Evolutionary conservation across 2,888 invertebrate species (phyloP).

Genomic region (Troides helena): DNA sequence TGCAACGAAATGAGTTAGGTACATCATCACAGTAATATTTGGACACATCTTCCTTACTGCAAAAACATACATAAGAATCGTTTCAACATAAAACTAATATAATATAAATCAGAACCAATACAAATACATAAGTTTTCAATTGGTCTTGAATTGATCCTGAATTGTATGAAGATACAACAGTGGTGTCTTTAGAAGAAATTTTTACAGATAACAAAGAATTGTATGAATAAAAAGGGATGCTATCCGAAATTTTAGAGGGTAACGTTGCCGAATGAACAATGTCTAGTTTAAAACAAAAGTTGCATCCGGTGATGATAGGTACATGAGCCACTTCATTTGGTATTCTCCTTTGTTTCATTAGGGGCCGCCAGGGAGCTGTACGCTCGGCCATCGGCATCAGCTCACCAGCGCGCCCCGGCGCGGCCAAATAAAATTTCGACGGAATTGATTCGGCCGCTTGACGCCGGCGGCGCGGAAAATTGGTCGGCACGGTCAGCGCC

Average conservation of each 20-base stretch:
- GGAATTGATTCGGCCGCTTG: conserved; percentile 75
- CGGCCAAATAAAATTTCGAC: conserved; percentile 75
- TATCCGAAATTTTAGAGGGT: not conserved
- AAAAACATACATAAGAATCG: too few relatives aligned
- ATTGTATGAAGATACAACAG: too few relatives aligned
- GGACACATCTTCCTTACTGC: too few relatives aligned
- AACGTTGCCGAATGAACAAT: not conserved
- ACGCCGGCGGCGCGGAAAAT: conserved; percentile 73
- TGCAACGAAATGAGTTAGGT: too few relatives aligned
- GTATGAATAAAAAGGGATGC: not conserved
- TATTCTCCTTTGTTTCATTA: conserved; percentile 24
- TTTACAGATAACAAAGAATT: not conserved
- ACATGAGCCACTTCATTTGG: conserved; percentile 10
- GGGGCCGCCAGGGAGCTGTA: conserved; percentile 52
- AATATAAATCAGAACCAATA: too few relatives aligned
- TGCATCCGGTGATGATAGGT: not conserved
- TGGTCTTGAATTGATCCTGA: too few relatives aligned
- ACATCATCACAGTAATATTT: too few relatives aligned
- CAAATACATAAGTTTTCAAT: too few relatives aligned
- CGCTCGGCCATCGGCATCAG: conserved; percentile 64
- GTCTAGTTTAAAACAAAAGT: not conserved
- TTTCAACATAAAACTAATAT: too few relatives aligned
- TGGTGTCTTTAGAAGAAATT: not conserved
- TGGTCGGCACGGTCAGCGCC: conserved; percentile 64
- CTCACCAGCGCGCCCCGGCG: conserved; percentile 67